Conservation (phyloP, 2,797 vertebrate species). For the Thunnus albacares region DNA sequence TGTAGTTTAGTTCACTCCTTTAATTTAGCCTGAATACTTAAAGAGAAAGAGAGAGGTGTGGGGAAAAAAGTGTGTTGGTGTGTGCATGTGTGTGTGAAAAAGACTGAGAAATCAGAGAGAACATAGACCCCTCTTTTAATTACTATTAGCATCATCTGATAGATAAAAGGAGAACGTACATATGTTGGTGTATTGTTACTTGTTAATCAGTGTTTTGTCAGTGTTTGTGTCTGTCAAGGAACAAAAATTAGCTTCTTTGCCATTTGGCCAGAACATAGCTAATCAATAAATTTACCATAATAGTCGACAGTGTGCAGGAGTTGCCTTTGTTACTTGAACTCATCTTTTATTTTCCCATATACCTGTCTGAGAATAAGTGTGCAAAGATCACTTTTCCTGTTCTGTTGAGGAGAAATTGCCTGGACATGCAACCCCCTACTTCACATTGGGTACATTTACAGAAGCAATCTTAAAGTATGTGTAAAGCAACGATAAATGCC, state of each 20-base stretch:
- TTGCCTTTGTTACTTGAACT: not conserved
- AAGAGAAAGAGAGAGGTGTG: constrained; percentile 8
- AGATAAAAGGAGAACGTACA: constrained; percentile 2
- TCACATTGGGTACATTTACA: constrained; percentile 23
- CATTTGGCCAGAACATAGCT: not conserved
- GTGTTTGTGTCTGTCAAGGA: not conserved
- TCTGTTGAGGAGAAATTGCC: not conserved
- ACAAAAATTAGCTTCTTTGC: not conserved
- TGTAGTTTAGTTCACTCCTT: constrained; percentile 53
- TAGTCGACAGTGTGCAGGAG: not conserved
- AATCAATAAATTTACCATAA: not conserved
- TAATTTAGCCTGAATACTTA: constrained; percentile 48
- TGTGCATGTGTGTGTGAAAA: constrained; percentile 3
- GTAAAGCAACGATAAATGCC: no score
- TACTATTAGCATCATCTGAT: not conserved
- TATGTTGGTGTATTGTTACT: not conserved
- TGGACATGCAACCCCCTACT: not conserved
- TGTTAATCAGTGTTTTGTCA: not conserved
- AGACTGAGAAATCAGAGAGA: not conserved
- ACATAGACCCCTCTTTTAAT: not conserved
- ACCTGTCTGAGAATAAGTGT: not conserved
- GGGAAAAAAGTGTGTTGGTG: not conserved
- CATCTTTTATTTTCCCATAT: not conserved
- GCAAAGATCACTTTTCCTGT: not conserved
- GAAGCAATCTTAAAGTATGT: not conserved